Base-by-base conservation (phyloP, 53 echinoderm and acorn worm genomes). In the Mesocentrotus franciscanus region DNA sequence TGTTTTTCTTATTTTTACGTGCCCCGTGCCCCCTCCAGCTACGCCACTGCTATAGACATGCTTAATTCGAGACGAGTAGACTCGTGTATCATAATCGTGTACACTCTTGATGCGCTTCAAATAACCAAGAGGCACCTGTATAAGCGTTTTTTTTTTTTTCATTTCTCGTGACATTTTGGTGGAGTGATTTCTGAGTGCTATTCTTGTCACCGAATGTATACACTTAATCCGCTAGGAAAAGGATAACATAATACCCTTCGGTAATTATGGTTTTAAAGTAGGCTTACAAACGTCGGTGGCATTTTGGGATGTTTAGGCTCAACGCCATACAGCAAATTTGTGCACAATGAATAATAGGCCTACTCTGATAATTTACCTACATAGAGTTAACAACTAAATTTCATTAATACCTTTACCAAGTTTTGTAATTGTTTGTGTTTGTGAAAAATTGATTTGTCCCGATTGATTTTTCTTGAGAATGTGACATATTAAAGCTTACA, bases 81-180 rank as follows among this genome's bases (percentile, higher is more conserved):
- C 64, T 11, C 64, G 0, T 15, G 12, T 18, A 20, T 64, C 64
- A 64, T 64, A 18, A 72, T 29, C 72, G 27, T n/a, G 72, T 26
- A 72, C 18, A 27, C 72, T 8, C 36, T 81, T 81, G 81, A 36
- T 42, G 42, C 20, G 36, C 42, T 17, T 13, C 11, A 32, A 9
- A 74, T 74, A 74, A 39, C 81, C 81, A 39, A 10, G 42, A 42
- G 81, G 17, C 35, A 81, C 42, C 42, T 36, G 18, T 36, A 42
- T 36, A 81, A 81, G 81, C 36, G 81, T 16, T 39, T 42, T 36
- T 81, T 81, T 81, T 81, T 42, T 81, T 81, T 81, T 39, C 42
- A 81, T 20, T 42, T 81, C 81, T 81, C 20, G 18, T 39, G 17
- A 81, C 20, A 42, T 81, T 42, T 42, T 18, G 81, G 16, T 64